These are phyloP conservation scores for Allacma fusca DNA, from an alignment of 2,888 invertebrate genomes.

Conservation along the genomic window DNA sequence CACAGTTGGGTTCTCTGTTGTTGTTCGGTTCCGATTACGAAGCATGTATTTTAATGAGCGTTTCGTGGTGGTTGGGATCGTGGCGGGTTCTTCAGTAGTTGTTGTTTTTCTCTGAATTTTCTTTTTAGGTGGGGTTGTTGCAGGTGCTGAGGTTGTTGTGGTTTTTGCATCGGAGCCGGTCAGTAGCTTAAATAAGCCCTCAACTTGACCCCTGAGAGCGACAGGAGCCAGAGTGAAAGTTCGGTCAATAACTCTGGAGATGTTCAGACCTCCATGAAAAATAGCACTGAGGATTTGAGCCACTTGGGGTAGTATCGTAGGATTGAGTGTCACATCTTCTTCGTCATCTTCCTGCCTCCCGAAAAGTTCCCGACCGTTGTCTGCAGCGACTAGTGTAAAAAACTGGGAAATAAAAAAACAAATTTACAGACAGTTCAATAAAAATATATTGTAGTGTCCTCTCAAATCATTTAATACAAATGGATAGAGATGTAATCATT, in stretches of 20 bases:
- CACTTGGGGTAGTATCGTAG: conserved; percentile 60
- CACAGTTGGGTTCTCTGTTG: background rate
- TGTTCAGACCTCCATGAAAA: conserved; percentile 59
- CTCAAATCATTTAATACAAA: too few relatives aligned
- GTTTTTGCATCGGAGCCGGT: too few relatives aligned
- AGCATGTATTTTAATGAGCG: too few relatives aligned
- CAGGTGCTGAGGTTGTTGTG: background rate
- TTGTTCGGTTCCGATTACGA: background rate
- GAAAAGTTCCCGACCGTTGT: conserved; percentile 26
- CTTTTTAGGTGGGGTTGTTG: conserved; percentile 12
- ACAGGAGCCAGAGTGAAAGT: conserved; percentile 58
- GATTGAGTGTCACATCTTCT: conserved; percentile 50
- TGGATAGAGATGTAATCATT: too few relatives aligned
- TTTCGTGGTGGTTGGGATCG: too few relatives aligned
- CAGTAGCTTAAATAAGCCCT: conserved; percentile 56
- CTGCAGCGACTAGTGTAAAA: conserved; percentile 51
- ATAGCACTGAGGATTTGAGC: conserved; percentile 61
- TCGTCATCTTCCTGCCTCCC: conserved; percentile 41
- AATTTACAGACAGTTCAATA: too few relatives aligned
- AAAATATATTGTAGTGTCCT: too few relatives aligned
- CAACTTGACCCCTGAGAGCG: conserved; percentile 55
- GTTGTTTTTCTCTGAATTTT: too few relatives aligned
- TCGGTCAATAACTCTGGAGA: conserved; percentile 56
- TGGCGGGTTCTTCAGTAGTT: too few relatives aligned
- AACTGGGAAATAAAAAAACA: too few relatives aligned